A percentile compares a stretch with the other conserved stretches of the same genome.
phyloP scores from a whole-genome alignment of 35 echinoderm and acorn worm species.

The Acanthaster planci region DNA sequence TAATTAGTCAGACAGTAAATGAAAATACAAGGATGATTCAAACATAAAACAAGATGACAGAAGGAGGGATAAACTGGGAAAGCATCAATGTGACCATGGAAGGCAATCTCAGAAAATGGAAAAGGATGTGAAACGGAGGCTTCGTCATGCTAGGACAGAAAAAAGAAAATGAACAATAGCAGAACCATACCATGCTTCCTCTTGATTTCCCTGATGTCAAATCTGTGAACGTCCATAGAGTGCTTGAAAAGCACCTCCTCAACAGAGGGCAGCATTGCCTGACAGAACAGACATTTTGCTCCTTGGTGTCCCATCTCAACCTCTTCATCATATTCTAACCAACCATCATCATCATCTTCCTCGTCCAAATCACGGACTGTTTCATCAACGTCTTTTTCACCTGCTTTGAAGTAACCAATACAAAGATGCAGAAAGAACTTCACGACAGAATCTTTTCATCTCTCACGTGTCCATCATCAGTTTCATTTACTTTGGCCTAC shows the following conservation, averaged over 20 bases:
- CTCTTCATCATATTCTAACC: constrained; percentile 61
- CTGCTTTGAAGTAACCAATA: background rate
- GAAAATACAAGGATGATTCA: too few species aligned
- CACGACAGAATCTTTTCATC: too few species aligned
- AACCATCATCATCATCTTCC: constrained; percentile 52
- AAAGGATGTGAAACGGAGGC: too few species aligned
- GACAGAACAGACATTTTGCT: constrained; percentile 63
- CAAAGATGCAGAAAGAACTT: too few species aligned
- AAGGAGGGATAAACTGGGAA: background rate
- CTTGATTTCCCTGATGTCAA: constrained; percentile 43
- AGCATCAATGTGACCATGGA: background rate
- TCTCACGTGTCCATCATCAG: too few species aligned
- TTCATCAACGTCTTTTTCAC: constrained; percentile 18
- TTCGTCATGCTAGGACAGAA: background rate
- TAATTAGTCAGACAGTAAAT: too few species aligned
- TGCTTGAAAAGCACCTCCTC: constrained; percentile 37
- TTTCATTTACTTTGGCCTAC: too few species aligned
- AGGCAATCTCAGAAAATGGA: background rate
- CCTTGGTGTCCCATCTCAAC: background rate
- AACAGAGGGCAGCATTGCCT: constrained; percentile 36
- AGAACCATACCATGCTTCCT: constrained; percentile 45
- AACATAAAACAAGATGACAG: too few species aligned
- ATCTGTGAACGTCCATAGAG: constrained; percentile 35
- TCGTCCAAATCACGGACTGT: constrained; percentile 4
- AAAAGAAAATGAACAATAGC: background rate